Evolutionary conservation across 1,140 invertebrate species (phyloP).

Genomic region (Ephestia elutella): DNA sequence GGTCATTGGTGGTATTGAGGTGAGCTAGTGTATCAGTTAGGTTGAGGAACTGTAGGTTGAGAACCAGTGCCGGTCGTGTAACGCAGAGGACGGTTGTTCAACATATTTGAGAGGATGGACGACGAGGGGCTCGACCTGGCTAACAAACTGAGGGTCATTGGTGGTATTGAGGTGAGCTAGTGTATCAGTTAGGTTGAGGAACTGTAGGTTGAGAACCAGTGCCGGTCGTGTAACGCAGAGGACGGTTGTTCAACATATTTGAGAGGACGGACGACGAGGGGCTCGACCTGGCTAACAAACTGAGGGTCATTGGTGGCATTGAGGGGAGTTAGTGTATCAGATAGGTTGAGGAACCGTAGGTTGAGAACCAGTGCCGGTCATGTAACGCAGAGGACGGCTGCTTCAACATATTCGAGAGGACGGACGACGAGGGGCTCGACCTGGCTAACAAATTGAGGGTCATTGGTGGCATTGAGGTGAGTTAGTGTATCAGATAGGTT

Average conservation of each 20-base stretch:
- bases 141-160: slow-evolving; percentile 43
- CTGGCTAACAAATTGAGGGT: slow-evolving; percentile 46
- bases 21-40: slow-evolving; percentile 14
- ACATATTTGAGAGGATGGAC: slow-evolving; percentile 43
- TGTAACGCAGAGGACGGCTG: slow-evolving; percentile 40
- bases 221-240: slow-evolving; percentile 42
- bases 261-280: slow-evolving; percentile 42
- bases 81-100: slow-evolving; percentile 37
- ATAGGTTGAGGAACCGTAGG: slow-evolving; percentile 34
- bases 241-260: slow-evolving; percentile 45
- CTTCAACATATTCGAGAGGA: slow-evolving; percentile 42
- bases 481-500: neutral
- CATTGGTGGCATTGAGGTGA: slow-evolving; percentile 49
- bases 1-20: slow-evolving; percentile 46
- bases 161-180: slow-evolving; percentile 43
- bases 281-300: slow-evolving; percentile 44
- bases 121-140: slow-evolving; percentile 46
- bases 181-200: slow-evolving; percentile 21
- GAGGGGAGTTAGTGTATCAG: slow-evolving; percentile 29
- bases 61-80: slow-evolving; percentile 45
- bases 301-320: slow-evolving; percentile 43
- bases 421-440: slow-evolving; percentile 41
- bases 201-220: slow-evolving; percentile 30
- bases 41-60: slow-evolving; percentile 33
- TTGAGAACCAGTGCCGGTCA: slow-evolving; percentile 35